Percentiles rank a stretch among this genome's conserved stretches.
Conservation (phyloP, 1,140 invertebrate species). For the Drosophila pseudoananassae region DNA sequence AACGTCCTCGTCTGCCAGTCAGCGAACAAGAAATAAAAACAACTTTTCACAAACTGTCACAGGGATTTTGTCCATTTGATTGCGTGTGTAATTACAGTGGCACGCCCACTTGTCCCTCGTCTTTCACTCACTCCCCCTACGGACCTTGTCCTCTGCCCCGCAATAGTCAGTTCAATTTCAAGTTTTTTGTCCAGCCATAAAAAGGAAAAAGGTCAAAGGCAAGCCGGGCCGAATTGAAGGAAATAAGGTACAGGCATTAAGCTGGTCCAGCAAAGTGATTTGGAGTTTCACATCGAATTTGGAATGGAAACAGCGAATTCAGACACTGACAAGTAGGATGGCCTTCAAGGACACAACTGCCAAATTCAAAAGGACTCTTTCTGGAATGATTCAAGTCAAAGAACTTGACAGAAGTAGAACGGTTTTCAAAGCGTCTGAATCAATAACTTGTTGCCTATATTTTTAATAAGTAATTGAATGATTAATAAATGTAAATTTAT, state of each 20-base stretch:
- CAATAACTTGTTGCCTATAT: not conserved
- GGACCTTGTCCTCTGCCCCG: not conserved
- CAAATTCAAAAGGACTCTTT: constrained; percentile 26
- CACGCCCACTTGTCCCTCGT: constrained; percentile 31
- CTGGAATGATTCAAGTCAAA: not conserved
- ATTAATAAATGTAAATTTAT: too few relatives aligned
- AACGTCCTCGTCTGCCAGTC: constrained; percentile 53
- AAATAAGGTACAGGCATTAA: constrained; percentile 44
- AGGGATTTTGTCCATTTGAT: constrained; percentile 75
- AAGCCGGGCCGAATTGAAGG: constrained; percentile 15
- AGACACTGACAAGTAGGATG: constrained; percentile 31
- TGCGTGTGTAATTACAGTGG: constrained; percentile 69
- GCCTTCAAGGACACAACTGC: not conserved
- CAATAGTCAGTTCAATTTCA: constrained; percentile 64
- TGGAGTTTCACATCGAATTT: constrained; percentile 39
- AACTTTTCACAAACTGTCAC: constrained; percentile 74
- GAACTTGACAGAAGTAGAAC: not conserved
- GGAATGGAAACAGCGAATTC: constrained; percentile 27
- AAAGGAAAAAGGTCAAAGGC: constrained; percentile 65
- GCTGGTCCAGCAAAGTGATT: constrained; percentile 48
- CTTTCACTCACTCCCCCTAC: not conserved
- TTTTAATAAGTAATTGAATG: not conserved
- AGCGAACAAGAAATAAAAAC: constrained; percentile 43
- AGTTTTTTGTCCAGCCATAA: constrained; percentile 45
- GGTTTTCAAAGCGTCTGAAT: not conserved